Evolutionary conservation across 2,888 invertebrate species (phyloP).

Genomic region (Hyppa rectilinea): DNA sequence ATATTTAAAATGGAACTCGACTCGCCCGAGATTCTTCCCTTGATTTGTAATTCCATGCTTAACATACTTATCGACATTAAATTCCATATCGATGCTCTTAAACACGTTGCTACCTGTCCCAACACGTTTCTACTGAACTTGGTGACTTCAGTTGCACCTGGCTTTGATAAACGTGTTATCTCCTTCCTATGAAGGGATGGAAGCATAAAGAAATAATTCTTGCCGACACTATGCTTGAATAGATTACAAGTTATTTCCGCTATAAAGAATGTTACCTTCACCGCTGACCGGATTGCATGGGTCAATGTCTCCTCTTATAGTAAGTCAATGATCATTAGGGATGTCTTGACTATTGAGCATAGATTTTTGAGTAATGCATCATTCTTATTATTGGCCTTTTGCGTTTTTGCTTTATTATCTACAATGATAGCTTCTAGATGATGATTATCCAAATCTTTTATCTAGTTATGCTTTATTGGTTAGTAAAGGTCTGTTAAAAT

Average conservation of each 20-base stretch:
- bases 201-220: constrained; percentile 8
- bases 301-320: constrained; percentile 40
- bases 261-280: constrained; percentile 44
- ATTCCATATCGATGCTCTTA: constrained; percentile 28
- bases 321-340: constrained; percentile 24
- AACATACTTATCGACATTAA: constrained; percentile 22
- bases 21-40: not conserved
- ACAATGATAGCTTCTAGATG: not conserved
- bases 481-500: not conserved
- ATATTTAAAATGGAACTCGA: not conserved
- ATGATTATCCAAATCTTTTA: not conserved
- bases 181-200: constrained; percentile 30
- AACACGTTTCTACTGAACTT: constrained; percentile 37
- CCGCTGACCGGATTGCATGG: constrained; percentile 33
- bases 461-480: not conserved
- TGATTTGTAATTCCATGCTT: constrained; percentile 1
- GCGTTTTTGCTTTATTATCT: not conserved
- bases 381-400: not conserved
- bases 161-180: constrained; percentile 57
- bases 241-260: constrained; percentile 49
- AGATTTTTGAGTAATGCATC: constrained; percentile 5
- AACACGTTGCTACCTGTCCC: constrained; percentile 52
- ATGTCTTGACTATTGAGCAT: not conserved
- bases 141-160: constrained; percentile 43
- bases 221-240: constrained; percentile 12